phyloP scores from a whole-genome alignment of 1,140 invertebrate genomes.

The Zaprionus capensis region DNA sequence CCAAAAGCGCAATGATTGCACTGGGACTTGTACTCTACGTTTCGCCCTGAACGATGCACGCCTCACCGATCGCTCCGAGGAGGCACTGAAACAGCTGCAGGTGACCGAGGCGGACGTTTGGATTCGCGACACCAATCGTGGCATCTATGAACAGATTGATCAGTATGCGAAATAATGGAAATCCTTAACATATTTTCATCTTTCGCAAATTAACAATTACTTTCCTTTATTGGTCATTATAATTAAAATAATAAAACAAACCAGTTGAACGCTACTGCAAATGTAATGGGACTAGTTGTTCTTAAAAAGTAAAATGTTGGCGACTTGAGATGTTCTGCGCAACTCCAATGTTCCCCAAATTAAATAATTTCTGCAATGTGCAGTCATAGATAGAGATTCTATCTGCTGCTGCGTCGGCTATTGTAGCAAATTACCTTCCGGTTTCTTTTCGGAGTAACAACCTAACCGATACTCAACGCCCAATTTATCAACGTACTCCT shows the following conservation, averaged over 20 bases:
- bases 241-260: background rate
- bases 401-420: too few species aligned
- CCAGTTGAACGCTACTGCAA: too few species aligned
- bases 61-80: constrained; percentile 29
- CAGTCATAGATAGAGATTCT: too few species aligned
- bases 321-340: too few species aligned
- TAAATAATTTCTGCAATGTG: too few species aligned
- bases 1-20: background rate
- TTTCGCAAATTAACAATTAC: background rate
- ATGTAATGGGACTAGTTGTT: too few species aligned
- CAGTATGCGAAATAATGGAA: constrained; percentile 9
- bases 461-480: too few species aligned
- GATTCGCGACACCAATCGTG: constrained; percentile 29
- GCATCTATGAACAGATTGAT: constrained; percentile 40
- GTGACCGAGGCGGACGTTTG: constrained; percentile 38
- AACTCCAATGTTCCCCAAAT: too few species aligned
- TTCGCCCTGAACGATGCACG: constrained; percentile 36
- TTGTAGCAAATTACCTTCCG: too few species aligned
- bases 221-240: background rate
- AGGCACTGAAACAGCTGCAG: constrained; percentile 27
- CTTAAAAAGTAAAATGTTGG: too few species aligned
- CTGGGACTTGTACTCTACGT: constrained; percentile 43
- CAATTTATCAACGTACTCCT: too few species aligned
- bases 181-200: background rate
- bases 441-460: too few species aligned